Evolutionary conservation across 2,113 vertebrate genomes (phyloP).

Genomic region (Okapia johnstoni): DNA sequence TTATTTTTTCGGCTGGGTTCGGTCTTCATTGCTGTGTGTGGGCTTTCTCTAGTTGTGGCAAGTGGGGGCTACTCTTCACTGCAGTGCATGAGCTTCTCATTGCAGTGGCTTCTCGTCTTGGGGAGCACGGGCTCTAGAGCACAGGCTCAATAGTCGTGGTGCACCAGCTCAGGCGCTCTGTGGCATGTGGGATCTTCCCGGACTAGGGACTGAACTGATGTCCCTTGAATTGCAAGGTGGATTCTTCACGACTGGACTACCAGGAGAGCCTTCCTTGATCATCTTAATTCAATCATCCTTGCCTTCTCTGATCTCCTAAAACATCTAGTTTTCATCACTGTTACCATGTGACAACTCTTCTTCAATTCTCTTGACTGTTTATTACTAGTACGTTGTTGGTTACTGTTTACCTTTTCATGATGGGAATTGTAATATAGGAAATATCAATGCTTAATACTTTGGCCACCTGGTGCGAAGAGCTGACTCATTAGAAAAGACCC

Average conservation of each 20-base stretch:
- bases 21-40: fast-evolving
- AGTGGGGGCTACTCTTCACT: neutral
- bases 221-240: neutral
- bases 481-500: neutral
- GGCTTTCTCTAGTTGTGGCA: neutral
- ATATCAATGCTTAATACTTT: neutral
- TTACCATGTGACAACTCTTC: neutral
- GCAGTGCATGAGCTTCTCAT: neutral
- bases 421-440: neutral
- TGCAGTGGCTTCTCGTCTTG: neutral
- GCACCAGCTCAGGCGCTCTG: neutral
- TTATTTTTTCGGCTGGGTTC: neutral
- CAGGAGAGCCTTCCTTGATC: neutral
- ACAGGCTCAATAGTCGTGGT: neutral
- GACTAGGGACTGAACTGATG: neutral
- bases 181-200: neutral
- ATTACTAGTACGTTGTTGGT: neutral
- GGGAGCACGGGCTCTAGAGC: neutral
- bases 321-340: neutral
- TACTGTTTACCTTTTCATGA: neutral
- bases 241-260: neutral
- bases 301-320: neutral
- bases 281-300: neutral
- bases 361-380: neutral
- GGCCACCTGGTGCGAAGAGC: neutral